Evolutionary conservation across 1,140 invertebrate species (phyloP).

Genomic region (Drosophila albomicans): DNA sequence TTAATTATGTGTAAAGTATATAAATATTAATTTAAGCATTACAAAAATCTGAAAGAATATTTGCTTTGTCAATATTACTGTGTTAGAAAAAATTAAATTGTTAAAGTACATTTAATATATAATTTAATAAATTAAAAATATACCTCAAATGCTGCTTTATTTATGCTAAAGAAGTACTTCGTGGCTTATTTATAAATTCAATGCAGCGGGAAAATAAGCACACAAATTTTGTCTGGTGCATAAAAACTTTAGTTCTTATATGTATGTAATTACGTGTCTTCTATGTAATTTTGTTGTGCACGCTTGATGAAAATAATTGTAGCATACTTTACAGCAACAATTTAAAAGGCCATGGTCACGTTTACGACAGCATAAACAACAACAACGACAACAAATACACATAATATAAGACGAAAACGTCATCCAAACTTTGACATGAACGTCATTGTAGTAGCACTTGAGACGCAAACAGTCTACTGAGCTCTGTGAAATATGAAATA

Average conservation of each 20-base stretch:
- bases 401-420: not conserved
- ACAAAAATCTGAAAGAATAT: no score
- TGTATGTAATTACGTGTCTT: constrained; percentile 21
- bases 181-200: no score
- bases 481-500: constrained; percentile 60
- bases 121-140: no score
- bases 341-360: constrained; percentile 70
- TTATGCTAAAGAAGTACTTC: no score
- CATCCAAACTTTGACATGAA: constrained; percentile 25
- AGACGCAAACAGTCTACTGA: constrained; percentile 63
- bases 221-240: constrained; percentile 45
- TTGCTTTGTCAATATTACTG: no score
- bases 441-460: constrained; percentile 52
- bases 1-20: no score
- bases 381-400: not conserved
- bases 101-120: no score
- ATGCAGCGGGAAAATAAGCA: not conserved
- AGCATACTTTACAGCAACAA: constrained; percentile 69
- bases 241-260: constrained; percentile 8
- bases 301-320: constrained; percentile 76
- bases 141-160: no score
- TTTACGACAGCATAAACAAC: constrained; percentile 23
- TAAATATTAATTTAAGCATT: no score
- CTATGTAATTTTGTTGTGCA: constrained; percentile 45
- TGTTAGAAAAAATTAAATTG: no score